These are phyloP conservation scores for Drosophila novamexicana DNA, from an alignment of 1,140 invertebrate genomes.

Conservation along the genomic window DNA sequence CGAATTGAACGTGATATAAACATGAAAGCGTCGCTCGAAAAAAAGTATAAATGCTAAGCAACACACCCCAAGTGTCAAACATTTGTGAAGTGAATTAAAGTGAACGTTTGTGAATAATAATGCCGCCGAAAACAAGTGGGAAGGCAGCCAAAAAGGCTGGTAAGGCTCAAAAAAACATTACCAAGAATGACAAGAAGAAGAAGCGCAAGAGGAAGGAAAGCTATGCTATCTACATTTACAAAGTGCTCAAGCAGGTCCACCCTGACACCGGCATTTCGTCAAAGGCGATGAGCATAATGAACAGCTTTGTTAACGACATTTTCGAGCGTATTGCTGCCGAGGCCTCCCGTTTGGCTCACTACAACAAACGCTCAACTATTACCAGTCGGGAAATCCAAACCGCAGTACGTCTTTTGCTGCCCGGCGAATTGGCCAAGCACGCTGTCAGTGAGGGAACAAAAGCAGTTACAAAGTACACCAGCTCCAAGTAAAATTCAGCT, in stretches of 20 bases:
- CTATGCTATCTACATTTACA: too few relatives aligned
- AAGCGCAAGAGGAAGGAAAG: neutral
- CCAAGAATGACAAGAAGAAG: conserved; percentile 1
- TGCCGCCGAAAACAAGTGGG: conserved; percentile 1
- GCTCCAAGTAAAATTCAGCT: neutral
- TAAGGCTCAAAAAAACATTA: neutral
- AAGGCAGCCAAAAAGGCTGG: conserved; percentile 8
- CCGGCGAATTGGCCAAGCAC: conserved; percentile 87
- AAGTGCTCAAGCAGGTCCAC: too few relatives aligned
- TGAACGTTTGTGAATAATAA: neutral
- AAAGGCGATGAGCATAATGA: too few relatives aligned
- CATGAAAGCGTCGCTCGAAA: too few relatives aligned
- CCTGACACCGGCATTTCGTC: too few relatives aligned
- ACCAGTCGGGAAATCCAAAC: conserved; percentile 86
- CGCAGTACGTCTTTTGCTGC: conserved; percentile 86
- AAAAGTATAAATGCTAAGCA: too few relatives aligned
- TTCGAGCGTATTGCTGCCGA: too few relatives aligned
- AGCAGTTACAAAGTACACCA: conserved; percentile 86
- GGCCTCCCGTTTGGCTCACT: too few relatives aligned
- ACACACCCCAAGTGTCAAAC: too few relatives aligned
- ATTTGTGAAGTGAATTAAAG: too few relatives aligned
- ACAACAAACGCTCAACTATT: conserved; percentile 89
- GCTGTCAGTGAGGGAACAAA: conserved; percentile 87
- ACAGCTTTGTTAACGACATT: too few relatives aligned
- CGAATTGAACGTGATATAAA: too few relatives aligned